phyloP scores from a whole-genome alignment of 2,113 vertebrate species.

The Antechinus flavipes region DNA sequence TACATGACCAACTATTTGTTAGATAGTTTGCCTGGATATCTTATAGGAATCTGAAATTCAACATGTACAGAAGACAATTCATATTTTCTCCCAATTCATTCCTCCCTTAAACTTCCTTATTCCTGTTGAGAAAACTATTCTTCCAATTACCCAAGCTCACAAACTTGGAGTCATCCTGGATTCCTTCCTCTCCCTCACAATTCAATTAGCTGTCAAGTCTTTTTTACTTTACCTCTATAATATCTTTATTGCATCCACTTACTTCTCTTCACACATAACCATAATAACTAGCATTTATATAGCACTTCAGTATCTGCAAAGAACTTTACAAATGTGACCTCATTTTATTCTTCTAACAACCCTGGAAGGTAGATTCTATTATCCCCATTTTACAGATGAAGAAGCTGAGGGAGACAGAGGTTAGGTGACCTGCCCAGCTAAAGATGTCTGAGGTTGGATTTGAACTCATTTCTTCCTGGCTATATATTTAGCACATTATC shows the following conservation, averaged over 20 bases:
- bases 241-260: neutral
- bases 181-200: neutral
- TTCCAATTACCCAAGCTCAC: neutral
- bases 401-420: neutral
- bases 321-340: neutral
- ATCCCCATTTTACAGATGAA: neutral
- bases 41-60: neutral
- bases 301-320: neutral
- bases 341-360: neutral
- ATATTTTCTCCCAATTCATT: neutral
- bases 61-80: too few species aligned
- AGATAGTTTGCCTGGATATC: neutral
- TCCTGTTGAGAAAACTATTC: neutral
- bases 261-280: neutral
- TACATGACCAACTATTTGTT: neutral
- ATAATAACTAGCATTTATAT: neutral
- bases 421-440: neutral
- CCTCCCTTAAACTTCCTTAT: neutral
- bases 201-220: neutral
- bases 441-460: neutral
- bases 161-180: neutral
- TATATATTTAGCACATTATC: neutral
- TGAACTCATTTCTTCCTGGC: neutral
- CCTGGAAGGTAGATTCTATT: neutral
- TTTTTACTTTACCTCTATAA: neutral